Evolutionary conservation across 1,140 invertebrate genomes (phyloP).

Genomic region (Ylistrum balloti): DNA sequence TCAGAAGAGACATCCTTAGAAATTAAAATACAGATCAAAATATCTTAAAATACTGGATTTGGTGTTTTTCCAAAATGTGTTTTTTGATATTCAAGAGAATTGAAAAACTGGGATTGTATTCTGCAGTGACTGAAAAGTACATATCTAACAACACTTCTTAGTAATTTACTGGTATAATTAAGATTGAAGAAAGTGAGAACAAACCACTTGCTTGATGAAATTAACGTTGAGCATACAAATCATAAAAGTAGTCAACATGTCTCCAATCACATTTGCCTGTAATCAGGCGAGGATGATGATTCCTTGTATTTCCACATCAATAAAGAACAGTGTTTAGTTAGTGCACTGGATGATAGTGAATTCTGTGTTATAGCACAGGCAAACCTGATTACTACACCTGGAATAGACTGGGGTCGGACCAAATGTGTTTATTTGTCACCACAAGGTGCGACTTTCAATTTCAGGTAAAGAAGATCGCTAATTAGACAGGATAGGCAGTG

Average conservation of each 20-base stretch:
- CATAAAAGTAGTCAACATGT: neutral
- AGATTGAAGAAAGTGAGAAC: neutral
- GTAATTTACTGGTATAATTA: neutral
- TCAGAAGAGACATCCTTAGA: neutral
- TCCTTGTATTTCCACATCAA: conserved; percentile 15
- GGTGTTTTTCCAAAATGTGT: neutral
- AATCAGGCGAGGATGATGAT: neutral
- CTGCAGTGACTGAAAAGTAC: conserved; percentile 15
- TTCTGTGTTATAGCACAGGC: neutral
- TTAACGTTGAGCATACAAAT: neutral
- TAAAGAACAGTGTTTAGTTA: conserved; percentile 17
- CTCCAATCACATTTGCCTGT: neutral
- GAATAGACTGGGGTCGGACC: neutral
- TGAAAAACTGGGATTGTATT: neutral
- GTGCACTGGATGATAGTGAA: neutral
- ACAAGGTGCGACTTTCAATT: neutral
- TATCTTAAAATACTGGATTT: neutral
- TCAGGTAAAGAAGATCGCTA: conserved; percentile 12
- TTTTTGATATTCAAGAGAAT: neutral
- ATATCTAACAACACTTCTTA: neutral
- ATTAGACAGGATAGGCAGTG: conserved; percentile 31
- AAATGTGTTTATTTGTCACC: conserved; percentile 27
- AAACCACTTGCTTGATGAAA: conserved; percentile 10
- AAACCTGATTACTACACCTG: conserved; percentile 27
- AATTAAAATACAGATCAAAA: neutral